Conservation (phyloP, 92 coral and sea anemone species). For the Montipora capitata region DNA sequence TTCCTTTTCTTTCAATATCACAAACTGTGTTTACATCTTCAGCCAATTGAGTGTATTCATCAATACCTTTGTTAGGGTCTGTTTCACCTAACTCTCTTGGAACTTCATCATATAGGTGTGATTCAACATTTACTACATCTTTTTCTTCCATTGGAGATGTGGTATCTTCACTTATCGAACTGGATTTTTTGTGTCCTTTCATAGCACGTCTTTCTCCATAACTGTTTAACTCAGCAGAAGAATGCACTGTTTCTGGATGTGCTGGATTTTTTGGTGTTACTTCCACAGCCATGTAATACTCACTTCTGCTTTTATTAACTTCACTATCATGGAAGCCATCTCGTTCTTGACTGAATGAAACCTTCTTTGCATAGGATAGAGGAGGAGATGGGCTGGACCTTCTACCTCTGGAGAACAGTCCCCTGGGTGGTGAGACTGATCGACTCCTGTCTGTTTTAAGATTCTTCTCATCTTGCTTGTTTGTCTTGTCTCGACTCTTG, state of each 20-base stretch:
- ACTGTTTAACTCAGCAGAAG: background rate
- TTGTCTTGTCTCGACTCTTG: conserved; percentile 62
- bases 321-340: background rate
- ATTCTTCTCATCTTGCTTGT: conserved; percentile 39
- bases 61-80: background rate
- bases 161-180: background rate
- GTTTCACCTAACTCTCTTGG: background rate
- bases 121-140: background rate
- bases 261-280: background rate
- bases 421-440: conserved; percentile 46
- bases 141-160: background rate
- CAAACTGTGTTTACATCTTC: background rate
- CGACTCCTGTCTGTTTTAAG: conserved; percentile 56
- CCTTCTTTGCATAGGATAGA: conserved; percentile 36
- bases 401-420: conserved; percentile 21
- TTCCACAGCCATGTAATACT: background rate
- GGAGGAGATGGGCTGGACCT: conserved; percentile 20
- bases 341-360: conserved; percentile 29
- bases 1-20: background rate
- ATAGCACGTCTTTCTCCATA: background rate
- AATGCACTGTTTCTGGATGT: background rate
- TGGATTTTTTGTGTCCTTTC: conserved; percentile 9
- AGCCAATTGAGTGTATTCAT: background rate
- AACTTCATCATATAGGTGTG: background rate
- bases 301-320: background rate